phyloP scores from a whole-genome alignment of 2,113 vertebrate genomes.

The Bostrychus sinensis region DNA sequence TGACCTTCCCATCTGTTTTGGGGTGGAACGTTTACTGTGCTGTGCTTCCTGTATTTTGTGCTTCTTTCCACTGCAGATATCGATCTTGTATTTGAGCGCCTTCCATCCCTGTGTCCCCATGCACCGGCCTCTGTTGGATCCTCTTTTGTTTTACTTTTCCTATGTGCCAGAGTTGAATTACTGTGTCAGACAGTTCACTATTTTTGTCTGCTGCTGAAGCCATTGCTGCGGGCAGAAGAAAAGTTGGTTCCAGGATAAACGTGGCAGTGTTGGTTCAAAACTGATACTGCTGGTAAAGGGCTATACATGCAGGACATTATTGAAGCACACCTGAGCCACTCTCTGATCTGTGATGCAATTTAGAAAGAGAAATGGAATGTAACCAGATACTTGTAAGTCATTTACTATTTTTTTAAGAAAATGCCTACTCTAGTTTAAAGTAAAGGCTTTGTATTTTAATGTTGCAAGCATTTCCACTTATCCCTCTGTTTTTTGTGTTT shows the following conservation, averaged over 20 bases:
- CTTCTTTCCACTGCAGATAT: constrained; percentile 62
- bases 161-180: constrained; percentile 48
- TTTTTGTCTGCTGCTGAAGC: constrained; percentile 49
- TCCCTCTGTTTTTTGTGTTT: constrained; percentile 3
- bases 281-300: constrained; percentile 48
- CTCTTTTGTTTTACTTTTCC: constrained; percentile 31
- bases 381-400: too few relatives aligned
- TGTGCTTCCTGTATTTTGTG: constrained; percentile 37
- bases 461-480: too few relatives aligned
- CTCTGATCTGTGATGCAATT: too few relatives aligned
- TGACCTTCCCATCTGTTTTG: constrained; percentile 63
- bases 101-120: constrained; percentile 35
- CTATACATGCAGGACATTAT: constrained; percentile 48
- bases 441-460: too few relatives aligned
- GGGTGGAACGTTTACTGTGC: constrained; percentile 51
- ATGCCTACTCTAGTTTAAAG: too few relatives aligned
- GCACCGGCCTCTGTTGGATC: constrained; percentile 1
- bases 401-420: too few relatives aligned
- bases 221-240: constrained; percentile 34
- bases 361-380: too few relatives aligned
- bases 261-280: constrained; percentile 39
- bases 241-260: constrained; percentile 47
- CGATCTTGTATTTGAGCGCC: constrained; percentile 50
- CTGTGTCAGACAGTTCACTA: constrained; percentile 40
- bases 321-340: background rate